Conservation (phyloP, 2,113 vertebrate species). For the Nycticryphes semicollaris region DNA sequence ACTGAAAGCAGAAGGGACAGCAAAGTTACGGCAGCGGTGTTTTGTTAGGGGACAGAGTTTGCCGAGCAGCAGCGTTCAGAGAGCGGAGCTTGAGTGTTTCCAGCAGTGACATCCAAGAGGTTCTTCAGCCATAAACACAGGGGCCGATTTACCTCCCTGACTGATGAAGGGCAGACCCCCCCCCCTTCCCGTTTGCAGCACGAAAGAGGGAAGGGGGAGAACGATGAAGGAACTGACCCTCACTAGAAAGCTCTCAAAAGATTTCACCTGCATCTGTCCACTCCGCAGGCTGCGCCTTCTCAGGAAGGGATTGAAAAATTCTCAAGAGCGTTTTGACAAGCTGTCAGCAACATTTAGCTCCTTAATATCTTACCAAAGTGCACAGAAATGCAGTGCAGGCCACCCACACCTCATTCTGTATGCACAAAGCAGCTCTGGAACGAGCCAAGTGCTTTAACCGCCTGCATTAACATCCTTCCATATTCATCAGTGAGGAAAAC, state of each 20-base stretch:
- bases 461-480: not conserved
- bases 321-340: not conserved
- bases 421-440: not conserved
- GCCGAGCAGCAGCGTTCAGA: not conserved
- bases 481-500: not conserved
- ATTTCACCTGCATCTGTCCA: too few species aligned
- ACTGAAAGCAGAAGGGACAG: not conserved
- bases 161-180: rapidly evolving
- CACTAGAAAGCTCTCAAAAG: not conserved
- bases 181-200: rapidly evolving
- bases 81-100: not conserved
- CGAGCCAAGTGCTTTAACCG: not conserved
- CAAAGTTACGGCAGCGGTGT: rapidly evolving
- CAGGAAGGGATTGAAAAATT: not conserved
- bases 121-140: not conserved
- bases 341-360: not conserved
- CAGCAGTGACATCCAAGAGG: not conserved
- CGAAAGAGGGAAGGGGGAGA: not conserved
- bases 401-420: not conserved
- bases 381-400: not conserved
- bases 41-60: not conserved
- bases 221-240: not conserved
- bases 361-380: not conserved
- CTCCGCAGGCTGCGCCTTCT: not conserved
- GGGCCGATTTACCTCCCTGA: rapidly evolving